Evolutionary conservation across 2,113 vertebrate species (phyloP).

Genomic region (Naja naja): DNA sequence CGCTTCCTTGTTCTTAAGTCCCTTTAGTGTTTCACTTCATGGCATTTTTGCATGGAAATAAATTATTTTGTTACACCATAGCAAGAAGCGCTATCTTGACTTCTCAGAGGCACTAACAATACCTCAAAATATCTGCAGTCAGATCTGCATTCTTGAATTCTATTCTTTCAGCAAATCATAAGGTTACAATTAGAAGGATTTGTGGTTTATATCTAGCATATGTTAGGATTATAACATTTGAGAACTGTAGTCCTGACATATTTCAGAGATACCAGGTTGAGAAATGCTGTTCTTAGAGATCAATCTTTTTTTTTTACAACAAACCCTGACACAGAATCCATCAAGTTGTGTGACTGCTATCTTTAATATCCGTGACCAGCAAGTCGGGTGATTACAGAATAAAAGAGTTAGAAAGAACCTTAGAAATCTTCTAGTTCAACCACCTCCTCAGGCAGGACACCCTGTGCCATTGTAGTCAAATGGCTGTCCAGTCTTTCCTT

Average conservation of each 20-base stretch:
- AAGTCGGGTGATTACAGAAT: not conserved
- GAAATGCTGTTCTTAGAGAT: not conserved
- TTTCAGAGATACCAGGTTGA: not conserved
- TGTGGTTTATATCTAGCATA: not conserved
- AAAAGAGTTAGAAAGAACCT: not conserved
- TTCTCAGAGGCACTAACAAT: not conserved
- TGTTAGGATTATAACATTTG: not conserved
- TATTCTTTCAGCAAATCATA: not conserved
- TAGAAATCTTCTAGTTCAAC: not conserved
- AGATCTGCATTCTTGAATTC: not conserved
- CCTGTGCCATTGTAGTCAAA: not conserved
- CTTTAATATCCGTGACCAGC: not conserved
- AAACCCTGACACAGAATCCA: not conserved
- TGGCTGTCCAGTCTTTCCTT: not conserved
- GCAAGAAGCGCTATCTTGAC: not conserved
- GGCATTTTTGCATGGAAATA: not conserved
- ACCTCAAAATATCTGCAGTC: not conserved
- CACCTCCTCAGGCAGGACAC: not conserved
- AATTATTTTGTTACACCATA: not conserved
- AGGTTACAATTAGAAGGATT: not conserved
- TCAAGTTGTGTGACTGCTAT: not conserved
- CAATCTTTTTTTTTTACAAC: not conserved
- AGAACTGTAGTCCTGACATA: not conserved
- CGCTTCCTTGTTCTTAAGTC: not conserved
- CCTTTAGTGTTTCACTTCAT: not conserved